These are phyloP conservation scores for Acanthisitta chloris DNA, from an alignment of 2,113 vertebrate genomes.

Conservation along the genomic window DNA sequence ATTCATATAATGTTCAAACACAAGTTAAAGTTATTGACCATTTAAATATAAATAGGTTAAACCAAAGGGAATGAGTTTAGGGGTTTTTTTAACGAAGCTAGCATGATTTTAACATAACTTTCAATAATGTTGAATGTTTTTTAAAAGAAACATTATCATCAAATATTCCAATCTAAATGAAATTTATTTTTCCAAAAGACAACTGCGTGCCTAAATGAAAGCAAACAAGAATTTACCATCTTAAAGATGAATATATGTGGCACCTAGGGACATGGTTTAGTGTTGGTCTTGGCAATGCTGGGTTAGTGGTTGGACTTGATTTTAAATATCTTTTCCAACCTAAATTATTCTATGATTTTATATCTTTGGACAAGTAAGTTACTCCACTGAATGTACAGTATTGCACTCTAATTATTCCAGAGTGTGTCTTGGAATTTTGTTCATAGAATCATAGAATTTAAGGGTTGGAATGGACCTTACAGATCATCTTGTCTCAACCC, in stretches of 20 bases:
- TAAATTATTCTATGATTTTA: background rate
- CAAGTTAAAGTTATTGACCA: background rate
- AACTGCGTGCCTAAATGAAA: background rate
- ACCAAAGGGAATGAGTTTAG: accelerated
- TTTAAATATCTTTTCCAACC: background rate
- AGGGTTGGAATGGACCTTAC: too few species aligned
- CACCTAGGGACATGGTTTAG: accelerated
- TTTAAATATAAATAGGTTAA: background rate
- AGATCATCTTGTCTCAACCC: too few species aligned
- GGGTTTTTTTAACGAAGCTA: background rate
- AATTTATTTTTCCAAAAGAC: background rate
- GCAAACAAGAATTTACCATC: background rate
- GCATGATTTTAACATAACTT: background rate
- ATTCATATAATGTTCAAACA: background rate
- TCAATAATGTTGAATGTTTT: too few species aligned
- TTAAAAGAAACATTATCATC: too few species aligned
- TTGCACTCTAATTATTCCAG: background rate
- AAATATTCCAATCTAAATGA: background rate
- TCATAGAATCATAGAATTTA: too few species aligned
- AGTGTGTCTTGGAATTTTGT: background rate
- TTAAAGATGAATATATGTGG: background rate
- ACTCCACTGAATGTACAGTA: accelerated
- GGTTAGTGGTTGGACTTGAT: background rate
- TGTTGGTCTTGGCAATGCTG: background rate
- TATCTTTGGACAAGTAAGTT: background rate